A percentile compares a stretch with the other conserved stretches of the same genome.
These are phyloP conservation scores for Drosophila pseudotalamancana DNA, from an alignment of 2,888 invertebrate species.

Conservation along the genomic window DNA sequence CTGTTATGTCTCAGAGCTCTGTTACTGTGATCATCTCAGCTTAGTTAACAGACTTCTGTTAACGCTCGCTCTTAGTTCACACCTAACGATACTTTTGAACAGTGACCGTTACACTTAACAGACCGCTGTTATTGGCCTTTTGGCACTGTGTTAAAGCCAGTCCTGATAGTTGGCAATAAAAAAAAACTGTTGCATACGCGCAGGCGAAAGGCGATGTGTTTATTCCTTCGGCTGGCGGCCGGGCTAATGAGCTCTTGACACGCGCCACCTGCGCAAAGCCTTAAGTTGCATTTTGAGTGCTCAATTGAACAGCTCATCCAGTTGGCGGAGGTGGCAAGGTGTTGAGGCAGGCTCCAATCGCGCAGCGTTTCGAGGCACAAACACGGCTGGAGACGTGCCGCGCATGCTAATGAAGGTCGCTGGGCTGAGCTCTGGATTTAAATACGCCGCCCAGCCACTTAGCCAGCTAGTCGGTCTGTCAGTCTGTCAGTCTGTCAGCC, in stretches of 20 bases:
- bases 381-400: conserved; percentile 52
- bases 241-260: conserved; percentile 22
- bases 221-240: neutral
- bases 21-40: no score
- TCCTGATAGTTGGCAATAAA: neutral
- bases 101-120: no score
- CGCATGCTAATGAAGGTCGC: conserved; percentile 54
- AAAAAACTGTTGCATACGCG: conserved; percentile 14
- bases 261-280: conserved; percentile 4
- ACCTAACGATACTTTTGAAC: no score
- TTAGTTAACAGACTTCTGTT: no score
- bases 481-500: neutral
- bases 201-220: neutral
- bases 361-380: conserved; percentile 21
- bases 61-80: no score
- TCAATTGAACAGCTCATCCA: conserved; percentile 28
- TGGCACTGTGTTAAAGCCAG: neutral
- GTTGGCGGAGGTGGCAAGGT: neutral
- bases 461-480: conserved; percentile 8
- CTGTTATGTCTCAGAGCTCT: no score
- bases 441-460: conserved; percentile 48
- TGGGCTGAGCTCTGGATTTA: conserved; percentile 32
- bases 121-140: neutral
- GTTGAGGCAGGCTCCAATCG: conserved; percentile 14
- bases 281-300: conserved; percentile 10